Conservation (phyloP, 2,797 vertebrate species). For the Periparus ater region DNA sequence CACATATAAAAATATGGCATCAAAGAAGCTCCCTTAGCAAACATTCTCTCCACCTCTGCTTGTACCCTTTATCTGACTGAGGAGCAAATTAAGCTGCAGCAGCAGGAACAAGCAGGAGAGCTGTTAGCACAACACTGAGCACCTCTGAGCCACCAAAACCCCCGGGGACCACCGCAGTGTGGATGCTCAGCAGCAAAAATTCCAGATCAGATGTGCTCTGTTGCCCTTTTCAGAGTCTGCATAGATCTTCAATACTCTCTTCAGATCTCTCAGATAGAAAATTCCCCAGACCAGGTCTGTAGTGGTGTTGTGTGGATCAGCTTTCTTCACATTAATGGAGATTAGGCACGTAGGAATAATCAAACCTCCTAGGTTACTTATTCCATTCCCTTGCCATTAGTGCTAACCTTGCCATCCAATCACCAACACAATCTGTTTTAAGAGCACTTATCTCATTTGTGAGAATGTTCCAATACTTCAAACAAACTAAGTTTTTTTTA, state of each 20-base stretch:
- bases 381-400: background rate
- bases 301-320: background rate
- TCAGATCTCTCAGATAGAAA: background rate
- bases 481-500: background rate
- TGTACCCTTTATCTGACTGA: constrained; percentile 20
- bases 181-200: background rate
- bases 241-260: background rate
- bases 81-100: background rate
- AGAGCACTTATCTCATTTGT: background rate
- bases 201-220: background rate
- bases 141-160: background rate
- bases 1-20: constrained; percentile 27
- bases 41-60: constrained; percentile 21
- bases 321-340: background rate
- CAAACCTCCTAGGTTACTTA: background rate
- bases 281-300: background rate
- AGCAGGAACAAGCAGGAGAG: background rate
- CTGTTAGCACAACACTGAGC: background rate
- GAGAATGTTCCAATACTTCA: background rate
- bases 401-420: background rate
- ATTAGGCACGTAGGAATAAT: background rate
- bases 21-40: constrained; percentile 45
- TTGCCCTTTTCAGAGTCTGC: background rate
- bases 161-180: background rate
- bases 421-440: background rate